Percentiles rank a stretch among this genome's conserved stretches.
Evolutionary conservation across 2,113 vertebrate genomes (phyloP).

Genomic region (Nesoenas mayeri): DNA sequence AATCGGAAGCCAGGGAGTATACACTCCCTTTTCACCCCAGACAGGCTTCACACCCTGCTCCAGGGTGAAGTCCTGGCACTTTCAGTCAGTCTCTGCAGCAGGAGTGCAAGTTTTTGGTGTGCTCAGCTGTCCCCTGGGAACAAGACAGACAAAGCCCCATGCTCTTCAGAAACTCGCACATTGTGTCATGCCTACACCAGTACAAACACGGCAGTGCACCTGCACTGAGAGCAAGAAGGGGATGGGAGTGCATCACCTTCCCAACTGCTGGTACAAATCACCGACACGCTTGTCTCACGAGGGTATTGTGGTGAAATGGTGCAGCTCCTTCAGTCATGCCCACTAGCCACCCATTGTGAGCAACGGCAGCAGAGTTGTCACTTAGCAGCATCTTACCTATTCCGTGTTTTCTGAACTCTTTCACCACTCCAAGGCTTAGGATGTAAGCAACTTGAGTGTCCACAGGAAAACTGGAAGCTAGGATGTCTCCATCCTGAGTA

Average conservation of each 20-base stretch:
- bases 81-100: background rate
- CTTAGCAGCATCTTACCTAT: conserved; percentile 82
- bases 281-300: fast-evolving
- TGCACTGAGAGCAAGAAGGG: background rate
- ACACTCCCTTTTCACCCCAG: too few relatives aligned
- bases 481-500: conserved; percentile 94
- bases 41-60: background rate
- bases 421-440: conserved; percentile 95
- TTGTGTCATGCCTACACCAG: background rate
- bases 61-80: background rate
- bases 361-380: background rate
- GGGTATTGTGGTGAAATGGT: background rate
- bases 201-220: background rate
- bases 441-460: conserved; percentile 99
- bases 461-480: conserved; percentile 95
- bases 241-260: background rate
- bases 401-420: conserved; percentile 97
- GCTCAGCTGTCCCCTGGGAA: background rate
- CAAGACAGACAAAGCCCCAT: fast-evolving
- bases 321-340: background rate
- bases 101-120: background rate
- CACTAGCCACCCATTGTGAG: background rate
- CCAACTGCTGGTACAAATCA: background rate
- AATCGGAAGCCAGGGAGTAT: background rate
- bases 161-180: background rate